Evolutionary conservation across 2,797 vertebrate species (phyloP).

Genomic region (Takifugu ocellatus): DNA sequence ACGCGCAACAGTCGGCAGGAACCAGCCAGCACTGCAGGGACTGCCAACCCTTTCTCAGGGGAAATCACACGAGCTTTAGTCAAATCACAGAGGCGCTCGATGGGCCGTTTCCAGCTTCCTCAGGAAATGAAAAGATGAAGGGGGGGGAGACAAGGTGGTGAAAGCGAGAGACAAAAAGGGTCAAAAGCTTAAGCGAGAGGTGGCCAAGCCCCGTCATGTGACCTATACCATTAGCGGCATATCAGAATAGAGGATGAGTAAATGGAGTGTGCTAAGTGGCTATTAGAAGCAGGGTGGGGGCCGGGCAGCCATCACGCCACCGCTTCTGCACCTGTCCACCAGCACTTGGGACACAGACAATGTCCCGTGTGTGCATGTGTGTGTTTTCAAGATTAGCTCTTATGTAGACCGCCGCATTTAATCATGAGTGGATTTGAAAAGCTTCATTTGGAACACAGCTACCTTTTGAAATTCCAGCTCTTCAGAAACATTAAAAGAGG

Average conservation of each 20-base stretch:
- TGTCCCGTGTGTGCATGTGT: constrained; percentile 26
- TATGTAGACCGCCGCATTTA: constrained; percentile 43
- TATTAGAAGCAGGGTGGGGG: constrained; percentile 52
- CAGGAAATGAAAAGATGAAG: constrained; percentile 21
- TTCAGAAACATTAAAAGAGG: constrained; percentile 32
- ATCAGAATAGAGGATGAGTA: constrained; percentile 54
- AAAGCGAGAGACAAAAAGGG: constrained; percentile 37
- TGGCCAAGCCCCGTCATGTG: constrained; percentile 37
- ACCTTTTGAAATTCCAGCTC: constrained; percentile 16
- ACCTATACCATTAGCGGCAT: constrained; percentile 57
- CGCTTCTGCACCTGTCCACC: constrained; percentile 58
- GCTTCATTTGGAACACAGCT: constrained; percentile 38
- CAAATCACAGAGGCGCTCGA: constrained; percentile 65
- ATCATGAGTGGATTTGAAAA: constrained; percentile 46
- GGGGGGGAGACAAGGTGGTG: constrained; percentile 13
- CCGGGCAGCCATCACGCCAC: constrained; percentile 24
- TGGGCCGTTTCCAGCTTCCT: constrained; percentile 57
- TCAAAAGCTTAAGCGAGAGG: constrained; percentile 47
- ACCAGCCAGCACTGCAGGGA: constrained; percentile 53
- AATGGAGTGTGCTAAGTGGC: constrained; percentile 63
- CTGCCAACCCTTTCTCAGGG: constrained; percentile 64
- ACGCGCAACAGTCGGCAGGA: constrained; percentile 9
- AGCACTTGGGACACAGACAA: constrained; percentile 37
- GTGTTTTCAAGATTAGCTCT: constrained; percentile 37
- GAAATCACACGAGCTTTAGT: constrained; percentile 74